Base-by-base conservation (phyloP, 2,797 vertebrate genomes). In the Salmo trutta region DNA sequence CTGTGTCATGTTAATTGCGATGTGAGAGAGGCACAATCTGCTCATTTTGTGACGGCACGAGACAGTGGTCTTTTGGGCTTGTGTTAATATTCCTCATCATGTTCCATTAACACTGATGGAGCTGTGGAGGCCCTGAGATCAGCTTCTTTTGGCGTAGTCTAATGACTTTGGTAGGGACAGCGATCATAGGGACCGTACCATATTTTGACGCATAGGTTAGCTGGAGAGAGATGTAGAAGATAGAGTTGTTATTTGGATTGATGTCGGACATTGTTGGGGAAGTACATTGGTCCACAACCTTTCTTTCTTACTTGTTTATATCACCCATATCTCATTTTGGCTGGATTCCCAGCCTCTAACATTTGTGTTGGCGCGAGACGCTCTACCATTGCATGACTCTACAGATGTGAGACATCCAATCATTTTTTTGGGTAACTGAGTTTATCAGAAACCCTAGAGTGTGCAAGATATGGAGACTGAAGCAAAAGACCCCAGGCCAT, bases 381-480 rank as follows among this genome's bases (percentile, higher is more conserved):
- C 16, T 54, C 51, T 53, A 54, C 24, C 27, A 56, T 73, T 31
- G 79, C 36, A 27, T 83, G 79, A 86, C 77, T 83, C 83, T 73
- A 19, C 74, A 56, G 78, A 24, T 5, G 21, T 54, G 27, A 70
- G 33, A 73, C 53, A 41, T 73, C 62, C 66, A 70, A 77, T 77
- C 47, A 21, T 69, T n/a, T 56, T 72, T 16, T 1, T 5, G 33
- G n/a, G 27, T 72, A 21, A 70, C 76, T 73, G 69, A 68, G 71
- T 81, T 82, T 79, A 80, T 73, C 83, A 84, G 87, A 91, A 88
- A 88, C 80, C 53, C 17, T 73, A 56, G 52, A 33, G 27, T 31
- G 52, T 4, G 51, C 7, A 12, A 15, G 24, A 73, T 70, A 77
- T 33, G 29, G 54, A 81, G 53, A 79, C 21, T 14, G 24, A 76